Conservation (phyloP, 2,888 invertebrate genomes). For the Brachyopa scutellaris region DNA sequence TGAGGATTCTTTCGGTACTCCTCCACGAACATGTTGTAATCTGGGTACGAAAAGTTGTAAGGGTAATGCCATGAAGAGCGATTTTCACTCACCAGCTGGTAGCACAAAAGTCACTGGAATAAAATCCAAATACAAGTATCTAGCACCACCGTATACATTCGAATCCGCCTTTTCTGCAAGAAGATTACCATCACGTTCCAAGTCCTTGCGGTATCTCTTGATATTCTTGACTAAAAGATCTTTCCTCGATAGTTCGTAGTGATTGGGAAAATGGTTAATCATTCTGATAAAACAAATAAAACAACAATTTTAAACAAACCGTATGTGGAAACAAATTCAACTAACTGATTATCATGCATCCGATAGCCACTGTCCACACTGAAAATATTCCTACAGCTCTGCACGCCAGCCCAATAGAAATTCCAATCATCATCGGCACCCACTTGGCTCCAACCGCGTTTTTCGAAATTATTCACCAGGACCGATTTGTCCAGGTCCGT, state of each 20-base stretch:
- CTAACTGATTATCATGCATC: constrained; percentile 95
- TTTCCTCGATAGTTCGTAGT: constrained; percentile 96
- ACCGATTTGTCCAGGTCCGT: constrained; percentile 93
- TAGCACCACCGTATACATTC: constrained; percentile 84
- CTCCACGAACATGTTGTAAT: constrained; percentile 98
- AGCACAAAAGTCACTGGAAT: constrained; percentile 96
- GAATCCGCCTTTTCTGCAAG: constrained; percentile 89
- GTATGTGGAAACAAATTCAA: neutral
- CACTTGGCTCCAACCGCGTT: constrained; percentile 92
- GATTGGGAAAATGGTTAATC: constrained; percentile 98
- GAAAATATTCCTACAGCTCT: constrained; percentile 94
- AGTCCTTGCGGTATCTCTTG: constrained; percentile 94
- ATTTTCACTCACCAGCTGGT: constrained; percentile 85
- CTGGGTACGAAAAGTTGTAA: no score
- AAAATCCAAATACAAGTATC: constrained; percentile 93
- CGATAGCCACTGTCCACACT: constrained; percentile 96
- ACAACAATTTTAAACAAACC: neutral
- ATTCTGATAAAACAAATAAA: constrained; percentile 84
- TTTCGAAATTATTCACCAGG: constrained; percentile 94
- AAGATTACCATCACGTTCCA: constrained; percentile 94
- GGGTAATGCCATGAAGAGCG: no score
- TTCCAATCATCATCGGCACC: constrained; percentile 97
- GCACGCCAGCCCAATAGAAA: constrained; percentile 96
- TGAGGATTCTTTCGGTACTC: constrained; percentile 96
- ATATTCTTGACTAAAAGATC: constrained; percentile 98